Evolutionary conservation across 2,888 invertebrate species (phyloP).

Genomic region (Zootermopsis nevadensis): DNA sequence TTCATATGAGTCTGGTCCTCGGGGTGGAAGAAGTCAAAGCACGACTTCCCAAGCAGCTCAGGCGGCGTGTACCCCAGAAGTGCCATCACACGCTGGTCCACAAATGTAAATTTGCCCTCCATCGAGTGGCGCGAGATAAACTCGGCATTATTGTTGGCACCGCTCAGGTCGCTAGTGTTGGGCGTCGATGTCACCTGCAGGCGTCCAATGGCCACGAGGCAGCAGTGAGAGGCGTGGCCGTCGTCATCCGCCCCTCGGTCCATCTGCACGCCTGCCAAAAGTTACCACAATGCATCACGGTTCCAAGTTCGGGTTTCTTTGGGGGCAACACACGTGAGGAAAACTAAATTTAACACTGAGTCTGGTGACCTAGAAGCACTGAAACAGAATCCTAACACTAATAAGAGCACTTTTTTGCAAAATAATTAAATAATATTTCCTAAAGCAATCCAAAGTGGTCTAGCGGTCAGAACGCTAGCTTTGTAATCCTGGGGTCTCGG

Average conservation of each 20-base stretch:
- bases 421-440: too few species aligned
- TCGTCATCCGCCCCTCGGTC: conserved; percentile 76
- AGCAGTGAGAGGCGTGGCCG: conserved; percentile 87
- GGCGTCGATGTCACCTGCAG: conserved; percentile 97
- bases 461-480: too few species aligned
- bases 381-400: too few species aligned
- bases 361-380: too few species aligned
- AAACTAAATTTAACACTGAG: too few species aligned
- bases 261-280: conserved; percentile 66
- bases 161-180: conserved; percentile 88
- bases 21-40: conserved; percentile 97
- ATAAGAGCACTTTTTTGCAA: too few species aligned
- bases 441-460: too few species aligned
- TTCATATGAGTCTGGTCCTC: conserved; percentile 98
- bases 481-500: too few species aligned
- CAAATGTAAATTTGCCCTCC: conserved; percentile 98
- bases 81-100: conserved; percentile 94
- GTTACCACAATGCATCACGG: too few species aligned
- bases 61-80: conserved; percentile 94
- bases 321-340: too few species aligned
- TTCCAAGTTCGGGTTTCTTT: too few species aligned
- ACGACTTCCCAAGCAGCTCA: conserved; percentile 93
- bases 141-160: conserved; percentile 87
- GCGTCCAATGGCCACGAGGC: conserved; percentile 97
- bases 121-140: conserved; percentile 97